Conservation (phyloP, 2,888 invertebrate species). For the Perithous albicinctus region DNA sequence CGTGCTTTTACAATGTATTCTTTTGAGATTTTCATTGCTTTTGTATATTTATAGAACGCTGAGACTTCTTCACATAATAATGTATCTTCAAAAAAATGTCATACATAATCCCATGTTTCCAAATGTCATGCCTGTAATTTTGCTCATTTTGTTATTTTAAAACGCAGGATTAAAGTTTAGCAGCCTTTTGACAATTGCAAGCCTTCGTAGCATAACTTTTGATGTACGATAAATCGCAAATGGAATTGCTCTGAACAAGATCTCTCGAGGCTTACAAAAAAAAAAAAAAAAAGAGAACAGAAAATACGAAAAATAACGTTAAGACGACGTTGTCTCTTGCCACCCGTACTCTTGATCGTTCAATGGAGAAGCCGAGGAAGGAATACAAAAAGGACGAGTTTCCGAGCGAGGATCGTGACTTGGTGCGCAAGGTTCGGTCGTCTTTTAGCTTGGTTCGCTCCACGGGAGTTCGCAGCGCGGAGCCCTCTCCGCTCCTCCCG, state of each 20-base stretch:
- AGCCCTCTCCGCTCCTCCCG: conserved; percentile 48
- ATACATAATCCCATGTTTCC: too few species aligned
- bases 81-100: too few species aligned
- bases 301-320: neutral
- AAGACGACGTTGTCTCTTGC: neutral
- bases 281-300: neutral
- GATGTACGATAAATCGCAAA: neutral
- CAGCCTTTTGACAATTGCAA: too few species aligned
- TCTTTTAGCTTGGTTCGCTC: conserved; percentile 77
- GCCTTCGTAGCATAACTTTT: neutral
- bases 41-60: too few species aligned
- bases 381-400: conserved; percentile 13
- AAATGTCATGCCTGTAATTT: too few species aligned
- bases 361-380: conserved; percentile 3
- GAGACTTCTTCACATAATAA: too few species aligned
- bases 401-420: conserved; percentile 24
- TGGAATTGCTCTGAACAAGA: neutral
- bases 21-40: too few species aligned
- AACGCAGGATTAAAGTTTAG: too few species aligned
- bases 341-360: conserved; percentile 19
- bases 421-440: conserved; percentile 65
- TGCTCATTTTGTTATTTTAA: too few species aligned
- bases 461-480: conserved; percentile 72
- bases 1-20: too few species aligned
- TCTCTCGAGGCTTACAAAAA: neutral